These are phyloP conservation scores for Limosa lapponica DNA, from an alignment of 2,797 vertebrate species.

Conservation along the genomic window DNA sequence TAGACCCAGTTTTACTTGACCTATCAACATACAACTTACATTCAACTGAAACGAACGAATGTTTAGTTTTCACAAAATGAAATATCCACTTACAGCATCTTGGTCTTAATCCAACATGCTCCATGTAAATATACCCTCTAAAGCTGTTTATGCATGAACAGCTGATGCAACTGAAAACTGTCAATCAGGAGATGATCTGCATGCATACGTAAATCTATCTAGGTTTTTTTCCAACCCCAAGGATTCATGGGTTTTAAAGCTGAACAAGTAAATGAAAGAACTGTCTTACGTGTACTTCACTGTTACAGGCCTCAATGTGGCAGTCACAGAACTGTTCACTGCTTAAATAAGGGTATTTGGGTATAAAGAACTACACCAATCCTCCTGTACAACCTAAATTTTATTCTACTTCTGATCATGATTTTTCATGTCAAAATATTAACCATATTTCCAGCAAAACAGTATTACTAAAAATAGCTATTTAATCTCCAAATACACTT, in stretches of 20 bases:
- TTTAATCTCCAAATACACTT: not conserved
- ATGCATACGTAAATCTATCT: not conserved
- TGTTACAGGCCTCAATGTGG: not conserved
- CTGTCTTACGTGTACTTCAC: not conserved
- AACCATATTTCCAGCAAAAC: not conserved
- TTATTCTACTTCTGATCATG: not conserved
- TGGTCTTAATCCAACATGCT: slow-evolving; percentile 46
- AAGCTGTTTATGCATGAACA: slow-evolving; percentile 64
- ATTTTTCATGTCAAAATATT: not conserved
- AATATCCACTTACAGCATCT: slow-evolving; percentile 52
- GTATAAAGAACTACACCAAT: not conserved
- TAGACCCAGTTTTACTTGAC: not conserved
- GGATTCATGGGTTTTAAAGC: slow-evolving; percentile 33
- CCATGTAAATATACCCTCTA: slow-evolving; percentile 54
- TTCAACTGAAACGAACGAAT: not conserved
- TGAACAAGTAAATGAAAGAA: not conserved
- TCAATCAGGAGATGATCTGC: slow-evolving; percentile 60
- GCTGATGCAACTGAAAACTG: slow-evolving; percentile 66
- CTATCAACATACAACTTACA: not conserved
- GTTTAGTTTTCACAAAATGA: slow-evolving; percentile 33
- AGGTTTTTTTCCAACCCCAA: not conserved
- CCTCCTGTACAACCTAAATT: not conserved
- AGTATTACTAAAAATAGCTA: not conserved
- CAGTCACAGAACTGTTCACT: not conserved
- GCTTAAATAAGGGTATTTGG: not conserved